Percentiles rank a stretch among this genome's conserved stretches.
phyloP scores from a whole-genome alignment of 2,113 vertebrate species.

The Gymnarchus niloticus region DNA sequence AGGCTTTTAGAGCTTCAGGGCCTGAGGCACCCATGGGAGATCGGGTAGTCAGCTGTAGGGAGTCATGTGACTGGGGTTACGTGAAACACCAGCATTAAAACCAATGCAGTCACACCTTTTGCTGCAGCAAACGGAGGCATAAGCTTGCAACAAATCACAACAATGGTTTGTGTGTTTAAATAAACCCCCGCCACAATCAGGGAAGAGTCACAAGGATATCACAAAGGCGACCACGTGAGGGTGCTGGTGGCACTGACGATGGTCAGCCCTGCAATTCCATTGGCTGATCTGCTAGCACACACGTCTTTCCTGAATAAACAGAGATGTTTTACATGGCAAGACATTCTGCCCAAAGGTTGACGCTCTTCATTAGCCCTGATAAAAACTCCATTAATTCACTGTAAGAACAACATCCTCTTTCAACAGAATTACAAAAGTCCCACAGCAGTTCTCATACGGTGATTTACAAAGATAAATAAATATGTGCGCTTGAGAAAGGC shows the following conservation, averaged over 20 bases:
- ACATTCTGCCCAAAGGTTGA: neutral
- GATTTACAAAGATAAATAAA: constrained; percentile 5
- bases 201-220: neutral
- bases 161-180: neutral
- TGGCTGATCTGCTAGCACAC: neutral
- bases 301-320: neutral
- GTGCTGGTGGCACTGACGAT: neutral
- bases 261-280: neutral
- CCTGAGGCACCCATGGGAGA: neutral
- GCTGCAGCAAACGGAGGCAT: neutral
- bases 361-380: neutral
- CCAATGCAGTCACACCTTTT: neutral
- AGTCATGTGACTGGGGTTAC: neutral
- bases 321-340: neutral
- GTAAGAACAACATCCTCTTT: neutral
- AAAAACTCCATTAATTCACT: neutral
- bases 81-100: neutral
- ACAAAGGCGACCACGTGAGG: neutral
- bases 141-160: neutral
- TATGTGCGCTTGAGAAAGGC: neutral
- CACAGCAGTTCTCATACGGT: neutral
- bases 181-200: too few species aligned
- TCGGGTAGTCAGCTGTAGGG: neutral
- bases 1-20: neutral
- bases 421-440: neutral